Percentiles rank a stretch among this genome's conserved stretches.
Evolutionary conservation across 2,113 vertebrate species (phyloP).

Genomic region (Pyxicephalus adspersus): DNA sequence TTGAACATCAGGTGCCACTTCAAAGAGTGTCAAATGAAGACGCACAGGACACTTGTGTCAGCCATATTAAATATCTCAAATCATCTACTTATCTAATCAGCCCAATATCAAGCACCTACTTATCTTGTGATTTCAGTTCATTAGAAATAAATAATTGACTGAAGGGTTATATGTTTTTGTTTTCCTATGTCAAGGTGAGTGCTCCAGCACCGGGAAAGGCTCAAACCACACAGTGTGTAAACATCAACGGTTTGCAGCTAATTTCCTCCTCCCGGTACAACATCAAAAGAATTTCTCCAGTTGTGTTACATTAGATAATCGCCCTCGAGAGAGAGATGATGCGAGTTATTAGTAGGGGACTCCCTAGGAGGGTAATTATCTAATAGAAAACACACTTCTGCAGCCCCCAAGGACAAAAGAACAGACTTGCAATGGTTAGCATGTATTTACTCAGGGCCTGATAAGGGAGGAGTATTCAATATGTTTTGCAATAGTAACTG

Average conservation of each 20-base stretch:
- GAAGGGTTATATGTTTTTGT: constrained; percentile 39
- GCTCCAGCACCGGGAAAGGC: background rate
- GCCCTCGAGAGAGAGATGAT: constrained; percentile 52
- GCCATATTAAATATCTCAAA: background rate
- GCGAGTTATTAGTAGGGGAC: constrained; percentile 49
- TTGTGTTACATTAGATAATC: constrained; percentile 55
- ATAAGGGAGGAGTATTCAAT: constrained; percentile 27
- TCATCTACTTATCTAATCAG: constrained; percentile 37
- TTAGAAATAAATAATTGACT: constrained; percentile 20
- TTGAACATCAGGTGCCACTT: too few relatives aligned
- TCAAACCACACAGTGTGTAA: constrained; percentile 27
- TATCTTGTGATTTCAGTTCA: constrained; percentile 23
- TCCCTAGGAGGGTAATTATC: constrained; percentile 54
- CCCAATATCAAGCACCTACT: constrained; percentile 19
- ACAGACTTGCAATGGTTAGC: constrained; percentile 40
- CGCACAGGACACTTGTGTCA: background rate
- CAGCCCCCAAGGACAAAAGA: constrained; percentile 49
- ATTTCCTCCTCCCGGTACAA: constrained; percentile 35
- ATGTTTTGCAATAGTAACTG: constrained; percentile 29
- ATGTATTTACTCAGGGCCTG: constrained; percentile 41
- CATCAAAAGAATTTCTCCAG: constrained; percentile 52
- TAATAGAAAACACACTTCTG: constrained; percentile 46
- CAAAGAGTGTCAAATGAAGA: background rate
- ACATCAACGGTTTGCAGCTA: constrained; percentile 35
- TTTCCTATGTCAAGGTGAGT: constrained; percentile 25